Percentiles rank a stretch among this genome's conserved stretches.
phyloP scores from a whole-genome alignment of 2,797 vertebrate genomes.

The Dermochelys coriacea region DNA sequence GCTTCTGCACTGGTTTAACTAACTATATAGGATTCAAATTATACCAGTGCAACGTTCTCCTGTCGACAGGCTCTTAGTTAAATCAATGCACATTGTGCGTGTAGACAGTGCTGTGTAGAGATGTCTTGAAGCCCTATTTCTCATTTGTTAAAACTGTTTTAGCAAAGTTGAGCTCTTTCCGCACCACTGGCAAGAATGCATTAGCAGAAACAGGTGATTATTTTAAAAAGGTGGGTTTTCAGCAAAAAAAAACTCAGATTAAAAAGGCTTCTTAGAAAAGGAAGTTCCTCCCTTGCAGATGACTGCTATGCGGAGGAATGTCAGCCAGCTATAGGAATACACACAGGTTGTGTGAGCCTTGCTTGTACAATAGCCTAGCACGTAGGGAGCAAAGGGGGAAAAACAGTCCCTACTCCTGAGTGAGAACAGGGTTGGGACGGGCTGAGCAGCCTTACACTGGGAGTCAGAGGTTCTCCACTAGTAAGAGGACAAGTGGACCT shows the following conservation, averaged over 20 bases:
- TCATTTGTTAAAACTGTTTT: neutral
- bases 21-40: neutral
- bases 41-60: neutral
- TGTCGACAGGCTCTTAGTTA: neutral
- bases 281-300: neutral
- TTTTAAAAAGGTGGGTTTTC: no score
- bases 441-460: neutral
- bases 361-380: neutral
- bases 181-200: neutral
- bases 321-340: conserved; percentile 16
- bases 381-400: neutral
- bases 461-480: conserved; percentile 3
- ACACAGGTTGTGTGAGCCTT: neutral
- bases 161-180: neutral
- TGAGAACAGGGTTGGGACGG: conserved; percentile 2
- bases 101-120: no score
- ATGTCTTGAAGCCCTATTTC: neutral
- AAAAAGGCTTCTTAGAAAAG: conserved; percentile 28
- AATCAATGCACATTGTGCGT: no score
- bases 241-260: neutral
- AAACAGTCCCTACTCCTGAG: conserved; percentile 21
- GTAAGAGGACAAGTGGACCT: neutral
- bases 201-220: neutral
- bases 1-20: neutral
- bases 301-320: neutral